phyloP scores from a whole-genome alignment of 2,888 invertebrate species.

The Drosophila prolongata region DNA sequence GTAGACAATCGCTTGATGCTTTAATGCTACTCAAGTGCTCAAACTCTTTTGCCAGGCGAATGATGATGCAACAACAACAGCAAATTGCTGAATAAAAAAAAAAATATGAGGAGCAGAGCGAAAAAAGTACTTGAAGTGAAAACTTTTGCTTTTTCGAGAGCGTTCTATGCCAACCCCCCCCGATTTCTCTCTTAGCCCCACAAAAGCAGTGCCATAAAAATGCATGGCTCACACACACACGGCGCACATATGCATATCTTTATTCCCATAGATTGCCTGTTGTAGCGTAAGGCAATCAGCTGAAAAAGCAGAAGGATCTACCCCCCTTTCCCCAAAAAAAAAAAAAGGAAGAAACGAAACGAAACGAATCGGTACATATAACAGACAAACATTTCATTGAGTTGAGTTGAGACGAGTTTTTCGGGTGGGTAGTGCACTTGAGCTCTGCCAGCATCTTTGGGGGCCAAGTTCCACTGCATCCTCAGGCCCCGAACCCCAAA shows the following conservation, averaged over 20 bases:
- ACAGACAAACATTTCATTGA: constrained; percentile 40
- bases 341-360: neutral
- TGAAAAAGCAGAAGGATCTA: constrained; percentile 31
- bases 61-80: constrained; percentile 34
- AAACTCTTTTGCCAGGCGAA: constrained; percentile 58
- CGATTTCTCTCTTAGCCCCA: neutral
- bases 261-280: constrained; percentile 42
- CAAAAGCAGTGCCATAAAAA: constrained; percentile 30
- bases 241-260: constrained; percentile 37
- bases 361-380: constrained; percentile 14
- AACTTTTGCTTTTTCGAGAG: constrained; percentile 58
- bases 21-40: constrained; percentile 72
- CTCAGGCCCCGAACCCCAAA: neutral
- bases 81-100: constrained; percentile 20
- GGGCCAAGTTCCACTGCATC: constrained; percentile 4
- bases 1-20: constrained; percentile 66
- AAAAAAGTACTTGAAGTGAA: constrained; percentile 66
- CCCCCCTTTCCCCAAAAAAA: neutral
- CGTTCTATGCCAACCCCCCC: constrained; percentile 4
- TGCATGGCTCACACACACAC: constrained; percentile 29
- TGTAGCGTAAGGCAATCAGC: constrained; percentile 45
- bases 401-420: constrained; percentile 12
- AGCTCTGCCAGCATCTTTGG: constrained; percentile 20
- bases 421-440: neutral
- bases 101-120: constrained; percentile 35